Evolutionary conservation across 1,140 invertebrate species (phyloP), one percentile per base, ranked within the genome.

Genomic region (Drosophila paulistorum): DNA sequence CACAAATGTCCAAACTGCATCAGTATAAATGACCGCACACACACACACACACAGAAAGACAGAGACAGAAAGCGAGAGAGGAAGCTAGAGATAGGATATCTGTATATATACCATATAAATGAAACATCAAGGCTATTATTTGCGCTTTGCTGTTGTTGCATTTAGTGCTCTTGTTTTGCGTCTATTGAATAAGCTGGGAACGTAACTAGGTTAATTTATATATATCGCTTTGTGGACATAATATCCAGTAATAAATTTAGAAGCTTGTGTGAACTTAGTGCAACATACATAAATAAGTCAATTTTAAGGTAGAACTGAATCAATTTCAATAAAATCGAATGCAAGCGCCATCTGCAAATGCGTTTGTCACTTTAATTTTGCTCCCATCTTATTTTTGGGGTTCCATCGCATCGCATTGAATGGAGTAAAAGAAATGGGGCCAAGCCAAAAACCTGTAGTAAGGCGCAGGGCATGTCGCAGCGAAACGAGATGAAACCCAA

Each of bases 121-220:
- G 71, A 87, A 82, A 83, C 79, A 87, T 87, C 70, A 86, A 77
- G 68, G 69, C 75, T 69, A 82, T 87, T 87, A 82, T 86, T 86
- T 86, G 83, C 62, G 67, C 68, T 77, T 65, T 76, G 68, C 65
- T 71, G 71, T 59, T 75, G 37, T 39, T 74, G 57, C 45, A 51
- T 51, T 64, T 77, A 37, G 20, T 60, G 39, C 61, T 65, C 14
- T 60, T 64, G 64, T 62, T 33, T 76, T 30, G 41, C 66, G 42
- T 77, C 68, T 71, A 82, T 82, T 87, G 69, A 87, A 85, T 82
- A 76, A 87, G 75, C 71, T 60, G 54, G 37, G 68, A 82, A 30
- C 74, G 74, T 78, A 85, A 85, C 79, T 72, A 58, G 68, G 79
- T 72, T 82, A 85, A 84, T 68, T 81, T 69, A 81, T 68, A 77